Base-by-base conservation (phyloP, 2,113 vertebrate species). In the Glaucomys volans region DNA sequence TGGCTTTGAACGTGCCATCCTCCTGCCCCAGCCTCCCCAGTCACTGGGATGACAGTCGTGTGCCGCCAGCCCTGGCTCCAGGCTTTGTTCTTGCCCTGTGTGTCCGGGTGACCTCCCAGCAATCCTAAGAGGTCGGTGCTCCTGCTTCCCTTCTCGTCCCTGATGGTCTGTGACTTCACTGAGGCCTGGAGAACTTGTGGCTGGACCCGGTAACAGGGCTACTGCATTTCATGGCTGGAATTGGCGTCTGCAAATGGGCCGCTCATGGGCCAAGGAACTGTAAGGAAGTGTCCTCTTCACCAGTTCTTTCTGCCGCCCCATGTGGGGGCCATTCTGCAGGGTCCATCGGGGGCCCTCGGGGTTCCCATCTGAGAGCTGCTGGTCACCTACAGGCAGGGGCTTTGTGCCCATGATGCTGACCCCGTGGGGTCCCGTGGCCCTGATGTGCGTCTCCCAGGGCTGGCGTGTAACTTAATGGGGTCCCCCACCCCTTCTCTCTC, bases 311-410 rank as follows among this genome's bases (percentile, higher is more conserved):
- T 35, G 14, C 67, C 64, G 9, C 66, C 44, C 44, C 50, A 32
- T 17, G 17, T 28, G 44, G 35, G 50, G 26, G 4, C 50, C 16
- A 7, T 13, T 50, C 42, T 82, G 37, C 72, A n/a, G 40, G 28
- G 26, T 35, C 20, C 12, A 17, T 30, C 32, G 7, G 28, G 40
- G 44, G 17, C 18, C 1, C 28, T 77, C 5, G 2, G 0, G 35
- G 74, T 24, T 72, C 24, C 42, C 37, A 28, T 47, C 20, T 17
- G 9, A 11, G n/a, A 69, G 24, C 72, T 75, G 3, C 10, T 1
- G 81, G 1, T 54, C 13, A 3, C 18, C 50, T 47, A 40, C 26
- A 37, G 18, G 18, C 69, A n/a, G 26, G 50, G 64, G 30, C 16
- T 47, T 17, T 40, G 28, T 84, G 82, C 82, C 59, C 20, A 37